Evolutionary conservation across 1,140 invertebrate genomes (phyloP), one percentile per base, ranked within the genome.

Genomic region (Drosophila hydei): DNA sequence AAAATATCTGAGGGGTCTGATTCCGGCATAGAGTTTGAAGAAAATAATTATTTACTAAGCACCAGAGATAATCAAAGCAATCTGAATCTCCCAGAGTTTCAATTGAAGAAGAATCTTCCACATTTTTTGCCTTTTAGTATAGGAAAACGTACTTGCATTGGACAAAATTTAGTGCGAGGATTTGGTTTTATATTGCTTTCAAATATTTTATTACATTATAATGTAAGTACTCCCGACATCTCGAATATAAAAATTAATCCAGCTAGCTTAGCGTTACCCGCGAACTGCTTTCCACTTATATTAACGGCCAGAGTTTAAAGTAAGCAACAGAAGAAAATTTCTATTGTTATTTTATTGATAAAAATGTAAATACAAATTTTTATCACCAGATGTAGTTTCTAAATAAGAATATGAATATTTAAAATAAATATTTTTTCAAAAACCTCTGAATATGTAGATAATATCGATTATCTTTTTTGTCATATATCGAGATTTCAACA

Each of bases 41-140:
- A 25, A 3, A 36, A 68, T 7, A 68, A 60, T n/a, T 4, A 30
- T 6, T 23, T 55, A 0, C 40, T 27, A 30, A 58, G 6, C 21
- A 42, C 12, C n/a, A 21, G 21, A n/a, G 38, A 42, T 6, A 16
- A 16, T 16, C 4, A 1, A 9, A 5, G 6, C 2, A 16, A 21
- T 21, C 30, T 38, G 40, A 25, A 25, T 1, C 45, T 16, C 9
- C 9, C 0, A 3, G 54, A 56, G 12, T 50, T 65, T 0, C 64
- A 81, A 16, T 81, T 94, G 0, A 93, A 91, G 58, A 93, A 90
- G 68, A 94, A 93, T 65, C 92, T 94, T 19, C 92, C 95, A 3
- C 94, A 96, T 89, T 98, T 97, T 79, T 92, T 98, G 11, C 97
- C 97, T 0, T 98, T 98, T 91, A 96, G 96, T 70, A 96, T 96